A percentile compares a stretch with the other conserved stretches of the same genome.
Conservation (phyloP, 2,113 vertebrate species). For the Ailuropoda melanoleuca region DNA sequence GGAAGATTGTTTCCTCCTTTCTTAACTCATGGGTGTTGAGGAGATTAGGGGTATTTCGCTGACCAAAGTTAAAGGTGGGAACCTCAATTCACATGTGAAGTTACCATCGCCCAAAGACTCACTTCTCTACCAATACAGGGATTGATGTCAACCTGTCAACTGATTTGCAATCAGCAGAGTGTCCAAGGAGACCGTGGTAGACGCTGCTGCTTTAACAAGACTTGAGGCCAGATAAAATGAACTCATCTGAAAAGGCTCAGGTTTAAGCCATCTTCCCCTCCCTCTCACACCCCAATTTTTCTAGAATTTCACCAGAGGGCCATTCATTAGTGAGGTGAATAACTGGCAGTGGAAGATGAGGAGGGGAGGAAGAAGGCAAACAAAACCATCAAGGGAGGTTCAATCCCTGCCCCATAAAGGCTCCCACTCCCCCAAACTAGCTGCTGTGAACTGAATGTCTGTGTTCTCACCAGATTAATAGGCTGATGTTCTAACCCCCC, state of each 20-base stretch:
- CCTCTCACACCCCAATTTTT: not conserved
- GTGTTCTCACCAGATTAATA: not conserved
- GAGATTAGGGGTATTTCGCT: not conserved
- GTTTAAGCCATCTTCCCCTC: not conserved
- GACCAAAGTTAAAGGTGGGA: not conserved
- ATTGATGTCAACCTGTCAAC: not conserved
- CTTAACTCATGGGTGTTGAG: not conserved
- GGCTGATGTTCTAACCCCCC: not conserved
- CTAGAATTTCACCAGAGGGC: not conserved
- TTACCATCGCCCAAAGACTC: not conserved
- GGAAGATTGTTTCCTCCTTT: not conserved
- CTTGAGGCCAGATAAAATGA: not conserved
- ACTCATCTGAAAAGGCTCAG: not conserved
- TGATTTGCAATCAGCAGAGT: not conserved
- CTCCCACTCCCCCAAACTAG: not conserved
- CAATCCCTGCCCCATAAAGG: not conserved
- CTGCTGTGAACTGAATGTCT: not conserved
- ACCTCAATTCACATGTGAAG: not conserved
- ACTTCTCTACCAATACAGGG: not conserved
- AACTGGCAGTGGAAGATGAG: not conserved
- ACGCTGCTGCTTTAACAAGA: not conserved
- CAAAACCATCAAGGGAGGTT: not conserved
- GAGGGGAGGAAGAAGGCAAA: not conserved
- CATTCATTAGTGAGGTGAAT: not conserved
- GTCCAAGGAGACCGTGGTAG: too few relatives aligned